phyloP scores from a whole-genome alignment of 2,797 vertebrate genomes.

The Hirundo rustica region DNA sequence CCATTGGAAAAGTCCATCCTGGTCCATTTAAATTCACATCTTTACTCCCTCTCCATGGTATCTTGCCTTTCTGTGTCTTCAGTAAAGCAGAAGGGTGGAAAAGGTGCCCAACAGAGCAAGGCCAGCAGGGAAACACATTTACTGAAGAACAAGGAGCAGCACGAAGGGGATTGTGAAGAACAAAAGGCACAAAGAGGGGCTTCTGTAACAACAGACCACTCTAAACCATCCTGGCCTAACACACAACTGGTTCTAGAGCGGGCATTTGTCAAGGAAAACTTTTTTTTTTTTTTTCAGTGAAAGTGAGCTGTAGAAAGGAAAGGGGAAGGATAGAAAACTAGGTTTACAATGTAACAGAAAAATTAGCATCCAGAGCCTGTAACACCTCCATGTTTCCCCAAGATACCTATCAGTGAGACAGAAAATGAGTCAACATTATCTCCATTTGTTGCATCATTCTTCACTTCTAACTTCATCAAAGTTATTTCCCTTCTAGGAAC shows the following conservation, averaged over 20 bases:
- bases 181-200: neutral
- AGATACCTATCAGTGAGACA: neutral
- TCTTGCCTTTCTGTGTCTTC: neutral
- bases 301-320: neutral
- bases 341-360: neutral
- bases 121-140: neutral
- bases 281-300: neutral
- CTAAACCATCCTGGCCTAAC: neutral
- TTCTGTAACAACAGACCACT: neutral
- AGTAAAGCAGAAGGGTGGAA: neutral
- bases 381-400: neutral
- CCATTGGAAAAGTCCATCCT: neutral
- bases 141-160: neutral
- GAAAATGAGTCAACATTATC: neutral
- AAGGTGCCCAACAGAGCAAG: accelerated
- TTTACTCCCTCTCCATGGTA: neutral
- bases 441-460: slow-evolving; percentile 48
- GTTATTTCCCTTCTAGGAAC: slow-evolving; percentile 46
- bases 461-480: neutral
- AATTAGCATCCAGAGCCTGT: neutral
- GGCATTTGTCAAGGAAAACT: neutral
- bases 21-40: neutral
- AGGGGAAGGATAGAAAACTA: neutral
- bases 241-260: neutral
- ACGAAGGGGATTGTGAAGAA: neutral